Evolutionary conservation across 1,140 invertebrate genomes (phyloP).

Genomic region (Cephus cinctus): DNA sequence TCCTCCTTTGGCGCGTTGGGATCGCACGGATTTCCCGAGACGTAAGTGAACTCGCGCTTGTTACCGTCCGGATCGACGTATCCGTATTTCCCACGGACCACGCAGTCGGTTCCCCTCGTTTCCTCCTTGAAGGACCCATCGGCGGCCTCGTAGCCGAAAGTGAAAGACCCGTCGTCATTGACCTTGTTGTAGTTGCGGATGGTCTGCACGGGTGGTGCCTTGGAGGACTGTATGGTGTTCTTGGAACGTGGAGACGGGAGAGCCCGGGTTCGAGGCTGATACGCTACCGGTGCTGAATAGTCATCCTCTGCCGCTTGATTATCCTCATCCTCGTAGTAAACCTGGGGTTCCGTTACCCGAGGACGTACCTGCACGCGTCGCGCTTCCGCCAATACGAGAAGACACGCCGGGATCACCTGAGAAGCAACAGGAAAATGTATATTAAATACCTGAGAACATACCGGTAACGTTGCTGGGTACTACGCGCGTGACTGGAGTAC

Average conservation of each 20-base stretch:
- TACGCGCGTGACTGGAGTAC: too few relatives aligned
- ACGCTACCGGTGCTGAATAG: constrained; percentile 33
- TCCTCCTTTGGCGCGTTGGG: constrained; percentile 73
- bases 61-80: constrained; percentile 87
- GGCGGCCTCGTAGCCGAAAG: constrained; percentile 84
- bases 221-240: constrained; percentile 56
- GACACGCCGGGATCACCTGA: constrained; percentile 46
- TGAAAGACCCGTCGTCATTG: constrained; percentile 83
- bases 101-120: constrained; percentile 80
- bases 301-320: constrained; percentile 39
- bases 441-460: too few relatives aligned
- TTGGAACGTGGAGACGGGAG: constrained; percentile 55
- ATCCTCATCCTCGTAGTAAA: constrained; percentile 50
- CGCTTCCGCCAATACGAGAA: constrained; percentile 39
- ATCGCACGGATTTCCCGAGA: constrained; percentile 87
- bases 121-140: constrained; percentile 91
- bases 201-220: constrained; percentile 73
- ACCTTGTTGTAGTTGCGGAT: constrained; percentile 80
- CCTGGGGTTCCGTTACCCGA: constrained; percentile 40
- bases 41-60: constrained; percentile 84
- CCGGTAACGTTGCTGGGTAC: too few relatives aligned
- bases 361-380: constrained; percentile 44
- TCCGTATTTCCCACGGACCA: constrained; percentile 84
- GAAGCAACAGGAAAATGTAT: constrained; percentile 12
- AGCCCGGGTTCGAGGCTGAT: constrained; percentile 45